These are phyloP conservation scores for Onychorhynchus coronatus DNA, from an alignment of 2,113 vertebrate genomes.

Conservation along the genomic window DNA sequence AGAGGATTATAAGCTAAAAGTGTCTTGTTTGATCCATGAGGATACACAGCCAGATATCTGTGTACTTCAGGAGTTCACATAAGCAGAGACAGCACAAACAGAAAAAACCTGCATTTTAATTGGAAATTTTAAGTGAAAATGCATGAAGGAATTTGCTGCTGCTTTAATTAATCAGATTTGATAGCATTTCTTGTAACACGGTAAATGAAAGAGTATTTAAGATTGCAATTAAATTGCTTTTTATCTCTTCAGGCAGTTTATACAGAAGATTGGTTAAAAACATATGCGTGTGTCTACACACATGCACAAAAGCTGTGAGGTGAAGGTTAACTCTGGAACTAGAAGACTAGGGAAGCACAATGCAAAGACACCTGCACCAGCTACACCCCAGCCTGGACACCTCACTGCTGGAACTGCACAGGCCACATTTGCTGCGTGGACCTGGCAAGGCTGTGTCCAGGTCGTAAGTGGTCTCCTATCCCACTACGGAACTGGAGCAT, in stretches of 20 bases:
- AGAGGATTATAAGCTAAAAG: neutral
- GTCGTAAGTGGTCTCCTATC: neutral
- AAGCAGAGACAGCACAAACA: neutral
- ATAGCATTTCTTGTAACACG: neutral
- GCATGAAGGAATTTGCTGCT: neutral
- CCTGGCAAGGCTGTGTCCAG: neutral
- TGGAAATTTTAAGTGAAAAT: neutral
- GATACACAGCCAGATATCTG: neutral
- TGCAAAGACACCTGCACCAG: neutral
- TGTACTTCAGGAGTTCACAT: neutral
- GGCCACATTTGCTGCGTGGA: neutral
- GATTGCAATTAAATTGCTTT: neutral
- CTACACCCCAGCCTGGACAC: neutral
- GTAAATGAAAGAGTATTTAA: neutral
- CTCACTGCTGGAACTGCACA: neutral
- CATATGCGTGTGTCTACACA: fast-evolving
- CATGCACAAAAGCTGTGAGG: neutral
- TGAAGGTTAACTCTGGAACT: neutral
- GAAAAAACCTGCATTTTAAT: neutral
- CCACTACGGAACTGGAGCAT: neutral
- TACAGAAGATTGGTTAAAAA: neutral
- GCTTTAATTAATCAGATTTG: neutral
- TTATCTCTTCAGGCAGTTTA: neutral
- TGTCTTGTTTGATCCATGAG: neutral
- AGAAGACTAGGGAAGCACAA: neutral